A percentile compares a stretch with the other conserved stretches of the same genome.
phyloP scores from a whole-genome alignment of 2,888 invertebrate species.

The Nezara viridula region DNA sequence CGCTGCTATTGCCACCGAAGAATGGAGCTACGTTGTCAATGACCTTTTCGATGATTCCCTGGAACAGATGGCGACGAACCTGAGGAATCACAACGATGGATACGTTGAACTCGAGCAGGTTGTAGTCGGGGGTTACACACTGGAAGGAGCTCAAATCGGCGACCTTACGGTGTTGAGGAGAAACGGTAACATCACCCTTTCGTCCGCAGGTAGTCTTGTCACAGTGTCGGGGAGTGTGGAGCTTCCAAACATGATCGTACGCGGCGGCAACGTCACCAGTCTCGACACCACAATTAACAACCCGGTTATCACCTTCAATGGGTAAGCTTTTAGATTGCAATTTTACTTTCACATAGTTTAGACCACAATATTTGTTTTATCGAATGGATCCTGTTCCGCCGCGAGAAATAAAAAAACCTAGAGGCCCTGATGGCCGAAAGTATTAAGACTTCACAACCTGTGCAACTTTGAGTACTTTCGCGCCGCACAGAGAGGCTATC shows the following conservation, averaged over 20 bases:
- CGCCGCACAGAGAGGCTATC: too few relatives aligned
- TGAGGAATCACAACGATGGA: not conserved
- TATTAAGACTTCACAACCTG: too few relatives aligned
- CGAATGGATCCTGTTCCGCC: too few relatives aligned
- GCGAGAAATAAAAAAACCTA: too few relatives aligned
- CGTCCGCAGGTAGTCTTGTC: not conserved
- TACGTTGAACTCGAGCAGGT: not conserved
- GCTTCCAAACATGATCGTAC: not conserved
- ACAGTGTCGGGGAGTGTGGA: not conserved
- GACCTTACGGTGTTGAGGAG: not conserved
- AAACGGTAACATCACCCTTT: conserved; percentile 12
- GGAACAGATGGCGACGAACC: not conserved
- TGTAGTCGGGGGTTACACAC: not conserved
- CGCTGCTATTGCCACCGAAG: not conserved
- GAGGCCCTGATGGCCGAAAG: too few relatives aligned
- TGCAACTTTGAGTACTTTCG: too few relatives aligned
- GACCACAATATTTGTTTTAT: too few relatives aligned
- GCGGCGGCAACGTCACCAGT: conserved; percentile 7
- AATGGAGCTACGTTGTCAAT: conserved; percentile 5
- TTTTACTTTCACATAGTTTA: too few relatives aligned
- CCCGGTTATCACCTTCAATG: not conserved
- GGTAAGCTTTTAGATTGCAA: not conserved
- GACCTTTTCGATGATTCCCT: conserved; percentile 14
- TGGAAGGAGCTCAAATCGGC: not conserved
- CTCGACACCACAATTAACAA: not conserved